Evolutionary conservation across 2,797 vertebrate genomes (phyloP), one percentile per base, ranked within the genome.

Genomic region (Xenopus petersii): DNA sequence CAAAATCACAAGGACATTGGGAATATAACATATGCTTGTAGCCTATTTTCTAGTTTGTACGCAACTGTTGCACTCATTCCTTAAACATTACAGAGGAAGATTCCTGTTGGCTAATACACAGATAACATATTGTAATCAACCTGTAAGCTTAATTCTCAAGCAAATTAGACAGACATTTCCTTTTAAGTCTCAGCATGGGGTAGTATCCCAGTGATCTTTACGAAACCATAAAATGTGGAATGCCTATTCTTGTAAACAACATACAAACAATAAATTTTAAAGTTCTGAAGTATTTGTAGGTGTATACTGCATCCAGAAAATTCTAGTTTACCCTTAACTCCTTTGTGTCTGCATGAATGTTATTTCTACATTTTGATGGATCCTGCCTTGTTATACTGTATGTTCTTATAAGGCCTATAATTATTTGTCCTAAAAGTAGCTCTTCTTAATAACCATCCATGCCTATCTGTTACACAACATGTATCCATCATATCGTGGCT

Each of bases 51-150:
- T 73, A 72, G 13, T 36, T 60, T 65, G 66, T 17, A 24, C 66
- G 26, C 66, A 79, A 70, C 71, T 73, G 76, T 79, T 79, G 71
- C 76, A 42, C 54, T 64, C 21, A 21, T 64, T 24, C 71, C 61
- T 59, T 74, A 69, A 79, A 74, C 64, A 71, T 58, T 58, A 54
- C 30, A 64, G 64, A 70, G 72, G 48, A 72, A 70, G 71, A 79
- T 64, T 73, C 76, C 71, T 59, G 76, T 74, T 46, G 76, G 49
- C 76, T 70, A 71, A 79, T 64, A 73, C 58, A 74, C 64, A 69
- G 66, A 74, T 79, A 79, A 79, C 76, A 79, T 79, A 79, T 79
- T 79, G 76, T 79, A 79, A 79, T 79, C 76, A 79, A 74, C 67
- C 69, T 21, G 76, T 74, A 60, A 60, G 76, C 72, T 70, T 60